A percentile compares a stretch with the other conserved stretches of the same genome.
phyloP scores from a whole-genome alignment of 2,113 vertebrate genomes.

The Eublepharis macularius region DNA sequence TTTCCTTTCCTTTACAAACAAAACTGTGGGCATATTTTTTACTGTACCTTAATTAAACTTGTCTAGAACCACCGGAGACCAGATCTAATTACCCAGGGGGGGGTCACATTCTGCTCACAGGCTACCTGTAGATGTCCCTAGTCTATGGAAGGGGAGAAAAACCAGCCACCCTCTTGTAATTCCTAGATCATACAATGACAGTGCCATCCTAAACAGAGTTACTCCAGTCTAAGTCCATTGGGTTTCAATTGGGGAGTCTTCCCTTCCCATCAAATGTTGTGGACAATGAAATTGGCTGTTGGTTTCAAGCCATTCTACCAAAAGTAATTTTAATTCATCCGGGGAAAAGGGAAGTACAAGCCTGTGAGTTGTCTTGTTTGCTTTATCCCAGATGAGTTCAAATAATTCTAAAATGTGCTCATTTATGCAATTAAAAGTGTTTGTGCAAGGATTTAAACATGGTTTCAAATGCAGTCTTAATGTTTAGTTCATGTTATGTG shows the following conservation, averaged over 20 bases:
- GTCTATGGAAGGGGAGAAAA: neutral
- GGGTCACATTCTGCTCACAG: neutral
- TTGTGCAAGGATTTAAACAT: neutral
- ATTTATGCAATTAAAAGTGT: neutral
- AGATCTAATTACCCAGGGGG: neutral
- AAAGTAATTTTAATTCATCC: neutral
- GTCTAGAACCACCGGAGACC: neutral
- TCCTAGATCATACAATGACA: neutral
- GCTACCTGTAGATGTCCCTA: neutral
- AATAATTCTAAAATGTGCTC: neutral
- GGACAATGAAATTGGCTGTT: neutral
- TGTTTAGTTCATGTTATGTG: neutral
- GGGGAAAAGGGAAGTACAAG: neutral
- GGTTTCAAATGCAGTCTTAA: neutral
- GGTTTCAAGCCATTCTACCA: slow-evolving; percentile 1
- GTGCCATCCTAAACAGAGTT: too few relatives aligned
- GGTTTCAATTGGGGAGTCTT: too few relatives aligned
- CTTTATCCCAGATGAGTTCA: neutral
- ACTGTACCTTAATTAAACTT: neutral
- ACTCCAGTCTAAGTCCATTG: too few relatives aligned
- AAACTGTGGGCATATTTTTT: neutral
- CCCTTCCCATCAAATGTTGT: neutral
- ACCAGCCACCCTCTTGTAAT: neutral
- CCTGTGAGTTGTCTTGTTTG: neutral
- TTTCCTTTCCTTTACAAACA: neutral